These are phyloP conservation scores for Lepidocyrtoides sp. DNA, from an alignment of 2,888 invertebrate species.

Conservation along the genomic window DNA sequence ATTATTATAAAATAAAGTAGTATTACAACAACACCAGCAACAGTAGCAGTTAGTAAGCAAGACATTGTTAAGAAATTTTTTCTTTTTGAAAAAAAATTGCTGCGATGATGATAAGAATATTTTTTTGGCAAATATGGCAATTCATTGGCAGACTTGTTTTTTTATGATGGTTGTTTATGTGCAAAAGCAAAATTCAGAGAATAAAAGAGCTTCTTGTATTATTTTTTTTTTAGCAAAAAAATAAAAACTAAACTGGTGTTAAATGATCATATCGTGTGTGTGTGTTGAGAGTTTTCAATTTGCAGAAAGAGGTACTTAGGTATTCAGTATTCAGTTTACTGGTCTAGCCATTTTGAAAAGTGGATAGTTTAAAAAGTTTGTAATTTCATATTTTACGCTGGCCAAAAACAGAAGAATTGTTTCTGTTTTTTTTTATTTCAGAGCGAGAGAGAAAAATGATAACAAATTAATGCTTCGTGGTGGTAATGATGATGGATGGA, in stretches of 20 bases:
- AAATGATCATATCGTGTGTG: no score
- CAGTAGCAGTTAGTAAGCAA: neutral
- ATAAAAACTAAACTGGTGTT: no score
- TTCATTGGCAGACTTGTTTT: conserved; percentile 8
- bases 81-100: neutral
- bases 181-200: neutral
- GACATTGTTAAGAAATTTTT: neutral
- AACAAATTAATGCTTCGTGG: neutral
- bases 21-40: no score
- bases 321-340: neutral
- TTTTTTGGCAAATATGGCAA: conserved; percentile 20
- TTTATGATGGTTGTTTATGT: neutral
- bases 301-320: neutral
- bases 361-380: no score
- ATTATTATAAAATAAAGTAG: no score
- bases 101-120: neutral
- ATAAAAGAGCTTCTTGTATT: neutral
- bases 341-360: no score
- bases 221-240: neutral
- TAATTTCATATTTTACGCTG: no score
- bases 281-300: neutral
- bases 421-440: no score
- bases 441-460: neutral
- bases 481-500: no score
- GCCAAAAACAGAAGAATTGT: no score